Base-by-base conservation (phyloP, 2,888 invertebrate genomes). In the Drosophila infuscata region DNA sequence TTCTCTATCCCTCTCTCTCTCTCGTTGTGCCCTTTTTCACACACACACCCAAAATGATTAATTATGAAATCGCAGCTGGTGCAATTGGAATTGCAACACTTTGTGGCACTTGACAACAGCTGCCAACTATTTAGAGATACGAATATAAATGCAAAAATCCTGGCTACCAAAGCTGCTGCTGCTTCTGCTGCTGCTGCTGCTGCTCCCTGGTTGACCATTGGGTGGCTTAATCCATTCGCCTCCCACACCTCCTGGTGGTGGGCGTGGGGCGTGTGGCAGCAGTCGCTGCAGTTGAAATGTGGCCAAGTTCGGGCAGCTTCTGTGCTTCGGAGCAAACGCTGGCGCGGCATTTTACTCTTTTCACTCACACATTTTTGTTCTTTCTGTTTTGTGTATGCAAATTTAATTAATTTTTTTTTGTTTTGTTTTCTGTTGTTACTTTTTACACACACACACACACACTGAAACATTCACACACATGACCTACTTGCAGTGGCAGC, bases 31-130 rank as follows among this genome's bases (percentile, higher is more conserved):
- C 25, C 65, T 15, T 63, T 38, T 38, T 25, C 25, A 25, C 38
- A 20, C 38, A 20, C 36, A 46, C n/a, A 29, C 20, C 9, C 25
- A 8, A 29, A 36, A 29, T 67, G 56, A 83, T 86, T 86, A 81
- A 81, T 77, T 66, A 83, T 72, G 49, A 64, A 77, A 77, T 83
- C 81, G 67, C 81, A 81, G 77, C 81, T 81, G 87, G 29, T 59
- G 60, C 65, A 76, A 63, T 69, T 70, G 69, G 61, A 69, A 52
- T 70, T 67, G 81, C 57, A 81, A 70, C 61, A 74, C 53, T 69
- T 65, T 48, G 72, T 51, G 56, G 36, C 20, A 56, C 54, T 54
- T 53, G 62, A 70, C 66, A 74, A 65, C 74, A 62, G 66, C 59
- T 69, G 68, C 32, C 64, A 77, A 29, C 77, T 43, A 32, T 43